These are phyloP conservation scores for Zelostemma sp. DNA, from an alignment of 1,140 invertebrate genomes.

Conservation along the genomic window DNA sequence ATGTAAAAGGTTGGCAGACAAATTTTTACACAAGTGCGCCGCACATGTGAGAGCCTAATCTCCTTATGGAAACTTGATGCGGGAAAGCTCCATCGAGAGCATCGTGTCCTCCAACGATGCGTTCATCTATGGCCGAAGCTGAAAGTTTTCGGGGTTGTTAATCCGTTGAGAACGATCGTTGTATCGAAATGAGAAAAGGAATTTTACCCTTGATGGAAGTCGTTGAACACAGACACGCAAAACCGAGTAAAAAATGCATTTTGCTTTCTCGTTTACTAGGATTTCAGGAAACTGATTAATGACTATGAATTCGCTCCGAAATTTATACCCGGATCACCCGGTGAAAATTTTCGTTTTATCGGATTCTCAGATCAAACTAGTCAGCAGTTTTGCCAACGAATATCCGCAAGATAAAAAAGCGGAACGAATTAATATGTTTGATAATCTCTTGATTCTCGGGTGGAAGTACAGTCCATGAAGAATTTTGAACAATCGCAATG, in stretches of 20 bases:
- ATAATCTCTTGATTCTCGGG: background rate
- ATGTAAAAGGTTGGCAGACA: no score
- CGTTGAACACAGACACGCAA: background rate
- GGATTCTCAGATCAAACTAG: background rate
- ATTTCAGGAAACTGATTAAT: background rate
- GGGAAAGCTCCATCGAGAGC: conserved; percentile 61
- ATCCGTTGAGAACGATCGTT: background rate
- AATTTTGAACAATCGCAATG: no score
- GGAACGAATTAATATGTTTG: background rate
- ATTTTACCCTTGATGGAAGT: background rate
- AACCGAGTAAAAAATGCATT: background rate
- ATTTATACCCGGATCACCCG: background rate
- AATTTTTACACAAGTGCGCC: no score
- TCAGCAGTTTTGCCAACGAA: no score
- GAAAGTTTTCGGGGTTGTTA: background rate
- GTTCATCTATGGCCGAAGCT: conserved; percentile 5
- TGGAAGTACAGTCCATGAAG: no score
- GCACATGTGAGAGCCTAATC: conserved; percentile 65
- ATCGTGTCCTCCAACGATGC: conserved; percentile 49
- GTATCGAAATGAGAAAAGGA: background rate
- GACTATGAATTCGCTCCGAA: background rate
- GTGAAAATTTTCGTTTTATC: background rate
- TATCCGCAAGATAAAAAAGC: background rate
- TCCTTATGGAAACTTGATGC: conserved; percentile 66
- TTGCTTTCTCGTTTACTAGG: background rate